Evolutionary conservation across 30 jellyfish, hydroid and myxozoan species (phyloP).

Genomic region (Turritopsis dohrnii): DNA sequence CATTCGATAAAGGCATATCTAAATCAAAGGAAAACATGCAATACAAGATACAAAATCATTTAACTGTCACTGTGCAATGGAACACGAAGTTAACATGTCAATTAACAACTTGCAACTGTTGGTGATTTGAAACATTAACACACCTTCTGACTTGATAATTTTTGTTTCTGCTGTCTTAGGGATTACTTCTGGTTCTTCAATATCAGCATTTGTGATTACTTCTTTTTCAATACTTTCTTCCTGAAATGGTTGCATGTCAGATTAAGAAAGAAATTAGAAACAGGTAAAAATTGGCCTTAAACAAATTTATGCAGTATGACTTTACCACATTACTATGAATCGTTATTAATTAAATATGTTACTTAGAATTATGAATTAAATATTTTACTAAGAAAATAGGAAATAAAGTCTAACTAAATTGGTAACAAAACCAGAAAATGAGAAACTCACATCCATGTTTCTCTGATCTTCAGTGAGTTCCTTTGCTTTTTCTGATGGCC

Average conservation of each 20-base stretch:
- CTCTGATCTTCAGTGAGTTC: slow-evolving; percentile 42
- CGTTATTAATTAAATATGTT: too few species aligned
- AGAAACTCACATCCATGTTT: too few species aligned
- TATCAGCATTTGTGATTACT: slow-evolving; percentile 22
- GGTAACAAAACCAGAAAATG: too few species aligned
- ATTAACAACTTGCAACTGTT: too few species aligned
- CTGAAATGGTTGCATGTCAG: not conserved
- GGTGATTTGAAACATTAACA: not conserved
- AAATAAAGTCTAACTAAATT: too few species aligned
- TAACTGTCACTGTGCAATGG: too few species aligned
- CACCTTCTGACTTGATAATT: slow-evolving; percentile 22
- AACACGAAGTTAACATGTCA: too few species aligned
- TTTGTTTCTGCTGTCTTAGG: slow-evolving; percentile 20
- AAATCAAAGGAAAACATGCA: not conserved
- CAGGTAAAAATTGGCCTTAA: not conserved
- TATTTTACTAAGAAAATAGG: too few species aligned
- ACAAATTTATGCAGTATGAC: too few species aligned
- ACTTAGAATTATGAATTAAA: too few species aligned
- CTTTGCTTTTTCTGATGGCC: slow-evolving; percentile 51
- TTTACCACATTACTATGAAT: too few species aligned
- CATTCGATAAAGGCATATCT: slow-evolving; percentile 3
- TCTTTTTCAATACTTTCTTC: slow-evolving; percentile 24
- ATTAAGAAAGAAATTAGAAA: not conserved
- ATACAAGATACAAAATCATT: too few species aligned
- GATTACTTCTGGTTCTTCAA: slow-evolving; percentile 32